Evolutionary conservation across 2,888 invertebrate genomes (phyloP).

Genomic region (Charanyca ferruginea): DNA sequence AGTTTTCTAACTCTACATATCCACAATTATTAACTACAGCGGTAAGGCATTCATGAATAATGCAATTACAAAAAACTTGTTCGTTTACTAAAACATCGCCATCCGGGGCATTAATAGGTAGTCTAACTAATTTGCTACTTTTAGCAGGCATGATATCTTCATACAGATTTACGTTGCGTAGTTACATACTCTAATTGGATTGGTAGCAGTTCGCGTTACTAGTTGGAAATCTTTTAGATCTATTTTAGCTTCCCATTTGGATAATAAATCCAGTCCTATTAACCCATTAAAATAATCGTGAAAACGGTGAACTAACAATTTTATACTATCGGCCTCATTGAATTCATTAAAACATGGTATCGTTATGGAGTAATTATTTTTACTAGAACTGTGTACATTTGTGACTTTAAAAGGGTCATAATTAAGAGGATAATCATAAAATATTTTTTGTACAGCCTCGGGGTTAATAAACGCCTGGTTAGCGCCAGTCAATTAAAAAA

Average conservation of each 20-base stretch:
- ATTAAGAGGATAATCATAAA: too few species aligned
- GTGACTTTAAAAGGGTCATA: too few species aligned
- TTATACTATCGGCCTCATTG: not conserved
- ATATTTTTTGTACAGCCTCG: too few species aligned
- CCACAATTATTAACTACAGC: not conserved
- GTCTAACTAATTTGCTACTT: not conserved
- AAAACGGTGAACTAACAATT: too few species aligned
- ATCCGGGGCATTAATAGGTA: not conserved
- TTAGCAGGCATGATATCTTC: not conserved
- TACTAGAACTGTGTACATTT: too few species aligned
- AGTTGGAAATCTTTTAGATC: not conserved
- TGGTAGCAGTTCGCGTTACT: not conserved
- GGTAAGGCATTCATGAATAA: not conserved
- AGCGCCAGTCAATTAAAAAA: too few species aligned
- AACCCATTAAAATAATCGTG: slow-evolving; percentile 4
- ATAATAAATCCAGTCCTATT: not conserved
- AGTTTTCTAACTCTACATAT: not conserved
- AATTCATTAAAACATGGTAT: too few species aligned
- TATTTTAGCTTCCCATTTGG: not conserved
- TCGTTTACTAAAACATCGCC: too few species aligned
- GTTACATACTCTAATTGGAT: not conserved
- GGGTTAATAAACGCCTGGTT: too few species aligned
- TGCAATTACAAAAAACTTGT: not conserved
- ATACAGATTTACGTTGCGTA: not conserved
- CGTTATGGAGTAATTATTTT: too few species aligned